Evolutionary conservation across 2,888 invertebrate genomes (phyloP), one percentile per base, ranked within the genome.

Genomic region (Zygothrica quintamaculata): DNA sequence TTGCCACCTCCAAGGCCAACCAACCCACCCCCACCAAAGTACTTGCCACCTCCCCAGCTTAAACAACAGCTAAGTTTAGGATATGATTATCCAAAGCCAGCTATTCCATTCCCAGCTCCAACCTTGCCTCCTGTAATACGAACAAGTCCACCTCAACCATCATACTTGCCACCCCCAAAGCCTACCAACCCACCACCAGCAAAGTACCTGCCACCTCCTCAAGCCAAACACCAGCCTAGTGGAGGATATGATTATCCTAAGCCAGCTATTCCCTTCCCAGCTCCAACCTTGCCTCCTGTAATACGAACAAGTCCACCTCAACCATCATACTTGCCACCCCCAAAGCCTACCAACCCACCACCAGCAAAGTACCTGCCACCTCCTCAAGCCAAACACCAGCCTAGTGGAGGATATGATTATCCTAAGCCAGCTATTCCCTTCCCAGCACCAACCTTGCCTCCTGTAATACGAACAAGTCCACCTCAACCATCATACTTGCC

Each of bases 181-280:
- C n/a, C n/a, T n/a, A n/a, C n/a, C n/a, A n/a, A n/a, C n/a, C n/a
- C n/a, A n/a, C n/a, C n/a, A n/a, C n/a, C n/a, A n/a, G n/a, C n/a
- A n/a, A 59, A 50, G 61, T 85, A 84, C 25, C 71, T 66, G 9
- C 74, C 81, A 2, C 84, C 82, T 4, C 50, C 58, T 1, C 65
- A 70, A 40, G 66, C 74, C 13, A 33, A 48, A 18, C 58, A 48
- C 2, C 53, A 64, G 12, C 53, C 66, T 0, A 64, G 50, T 29
- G 46, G 25, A 1, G 77, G 86, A 1, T 84, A 86, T 7, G 59
- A 67, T 4, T 84, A 86, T 22, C 84, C 86, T 1, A 74, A 79
- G 31, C 84, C 81, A 8, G 58, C 31, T 1, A 60, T 70, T 50
- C 78, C 78, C 5, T 77, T 79, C 34, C 71, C 62, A 11, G 61